Evolutionary conservation across 1,140 invertebrate species (phyloP).

Genomic region (Drosophila sulfurigaster): DNA sequence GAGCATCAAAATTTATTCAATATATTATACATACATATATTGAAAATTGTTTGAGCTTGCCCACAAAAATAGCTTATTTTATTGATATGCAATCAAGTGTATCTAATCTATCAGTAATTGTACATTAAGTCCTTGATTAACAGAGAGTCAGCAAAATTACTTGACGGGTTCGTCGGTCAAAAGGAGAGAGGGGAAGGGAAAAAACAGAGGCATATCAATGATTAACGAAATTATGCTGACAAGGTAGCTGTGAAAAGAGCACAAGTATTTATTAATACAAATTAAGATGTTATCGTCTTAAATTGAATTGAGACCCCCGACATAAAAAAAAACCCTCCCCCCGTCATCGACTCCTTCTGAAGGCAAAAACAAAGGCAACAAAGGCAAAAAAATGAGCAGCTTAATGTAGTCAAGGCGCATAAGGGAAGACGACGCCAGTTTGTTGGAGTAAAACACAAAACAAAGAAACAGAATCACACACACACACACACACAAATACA

Average conservation of each 20-base stretch:
- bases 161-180: neutral
- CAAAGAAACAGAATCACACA: slow-evolving; percentile 37
- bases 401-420: slow-evolving; percentile 68
- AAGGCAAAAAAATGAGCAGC: slow-evolving; percentile 59
- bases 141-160: slow-evolving; percentile 7
- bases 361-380: neutral
- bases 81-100: slow-evolving; percentile 5
- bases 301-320: slow-evolving; percentile 63
- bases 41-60: too few relatives aligned
- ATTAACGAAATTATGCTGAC: slow-evolving; percentile 51
- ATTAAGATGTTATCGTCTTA: slow-evolving; percentile 80
- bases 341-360: neutral
- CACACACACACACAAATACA: slow-evolving; percentile 21
- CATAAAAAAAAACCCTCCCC: neutral
- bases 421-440: slow-evolving; percentile 21
- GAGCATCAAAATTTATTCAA: too few relatives aligned
- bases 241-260: slow-evolving; percentile 43
- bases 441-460: slow-evolving; percentile 14
- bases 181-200: neutral
- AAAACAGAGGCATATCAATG: slow-evolving; percentile 20
- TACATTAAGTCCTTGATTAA: slow-evolving; percentile 16
- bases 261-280: slow-evolving; percentile 77
- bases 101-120: neutral
- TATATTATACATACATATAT: too few relatives aligned
- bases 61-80: too few relatives aligned